A percentile compares a stretch with the other conserved stretches of the same genome.
These are phyloP conservation scores for Fundulus diaphanus DNA, from an alignment of 2,797 vertebrate species.

Conservation along the genomic window DNA sequence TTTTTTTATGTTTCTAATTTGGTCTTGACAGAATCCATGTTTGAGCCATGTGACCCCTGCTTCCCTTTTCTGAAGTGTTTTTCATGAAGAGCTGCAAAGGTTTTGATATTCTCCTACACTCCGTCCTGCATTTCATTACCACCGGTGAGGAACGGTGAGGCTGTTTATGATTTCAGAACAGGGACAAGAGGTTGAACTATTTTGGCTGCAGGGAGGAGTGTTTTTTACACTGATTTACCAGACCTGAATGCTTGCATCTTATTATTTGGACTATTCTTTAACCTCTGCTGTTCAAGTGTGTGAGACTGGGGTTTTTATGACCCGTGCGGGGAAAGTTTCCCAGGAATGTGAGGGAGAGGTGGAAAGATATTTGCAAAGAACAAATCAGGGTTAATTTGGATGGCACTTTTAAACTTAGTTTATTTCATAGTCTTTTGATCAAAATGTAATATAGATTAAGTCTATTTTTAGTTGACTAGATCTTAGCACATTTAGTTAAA, in stretches of 20 bases:
- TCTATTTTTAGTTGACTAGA: not conserved
- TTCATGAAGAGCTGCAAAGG: constrained; percentile 47
- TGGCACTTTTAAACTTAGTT: not conserved
- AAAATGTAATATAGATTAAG: not conserved
- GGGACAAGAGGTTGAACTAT: constrained; percentile 78
- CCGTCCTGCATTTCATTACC: constrained; percentile 81
- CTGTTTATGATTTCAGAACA: constrained; percentile 79
- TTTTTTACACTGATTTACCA: constrained; percentile 84
- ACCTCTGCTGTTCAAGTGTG: constrained; percentile 80
- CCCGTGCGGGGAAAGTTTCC: constrained; percentile 64
- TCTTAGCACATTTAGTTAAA: not conserved
- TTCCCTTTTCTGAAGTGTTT: constrained; percentile 71
- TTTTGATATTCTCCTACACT: constrained; percentile 62
- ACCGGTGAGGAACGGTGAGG: constrained; percentile 58
- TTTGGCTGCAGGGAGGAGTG: constrained; percentile 78
- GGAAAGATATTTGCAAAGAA: not conserved
- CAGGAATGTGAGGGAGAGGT: constrained; percentile 31
- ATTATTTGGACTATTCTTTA: constrained; percentile 86
- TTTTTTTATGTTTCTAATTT: constrained; percentile 77
- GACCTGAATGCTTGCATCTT: constrained; percentile 78
- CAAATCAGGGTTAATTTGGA: not conserved
- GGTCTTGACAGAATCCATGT: constrained; percentile 76
- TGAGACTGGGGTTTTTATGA: constrained; percentile 76
- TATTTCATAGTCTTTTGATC: not conserved
- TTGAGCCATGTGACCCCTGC: constrained; percentile 74